Conservation (phyloP, 2,797 vertebrate genomes). For the Ceyx erithaca region DNA sequence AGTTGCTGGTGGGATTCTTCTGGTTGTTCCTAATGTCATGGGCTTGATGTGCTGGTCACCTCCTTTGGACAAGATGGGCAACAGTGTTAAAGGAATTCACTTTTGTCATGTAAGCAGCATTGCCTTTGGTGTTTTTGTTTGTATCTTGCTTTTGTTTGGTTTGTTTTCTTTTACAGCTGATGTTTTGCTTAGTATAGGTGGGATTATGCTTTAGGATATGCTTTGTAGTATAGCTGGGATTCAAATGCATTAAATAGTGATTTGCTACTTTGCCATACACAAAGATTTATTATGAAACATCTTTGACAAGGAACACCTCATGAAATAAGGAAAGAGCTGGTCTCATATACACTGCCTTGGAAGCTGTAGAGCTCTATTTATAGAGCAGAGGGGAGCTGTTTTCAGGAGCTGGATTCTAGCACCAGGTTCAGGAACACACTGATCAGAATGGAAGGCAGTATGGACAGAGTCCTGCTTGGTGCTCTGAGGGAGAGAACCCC, state of each 20-base stretch:
- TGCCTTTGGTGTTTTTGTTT: not conserved
- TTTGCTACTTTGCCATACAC: not conserved
- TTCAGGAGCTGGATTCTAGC: no score
- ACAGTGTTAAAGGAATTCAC: conserved; percentile 96
- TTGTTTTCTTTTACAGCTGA: not conserved
- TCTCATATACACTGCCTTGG: not conserved
- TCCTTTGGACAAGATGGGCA: conserved; percentile 96
- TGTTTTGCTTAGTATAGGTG: not conserved
- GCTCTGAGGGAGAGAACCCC: no score
- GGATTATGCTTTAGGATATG: no score
- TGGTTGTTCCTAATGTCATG: conserved; percentile 98
- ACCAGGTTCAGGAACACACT: no score
- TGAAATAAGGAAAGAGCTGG: not conserved
- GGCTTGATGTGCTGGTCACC: conserved; percentile 99
- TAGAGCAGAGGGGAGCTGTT: not conserved
- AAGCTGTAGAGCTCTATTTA: not conserved
- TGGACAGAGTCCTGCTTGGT: no score
- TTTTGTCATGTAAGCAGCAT: conserved; percentile 91
- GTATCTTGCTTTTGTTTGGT: not conserved
- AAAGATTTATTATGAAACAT: not conserved
- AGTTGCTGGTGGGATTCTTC: conserved; percentile 93
- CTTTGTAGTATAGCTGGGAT: not conserved
- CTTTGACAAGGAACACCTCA: not conserved
- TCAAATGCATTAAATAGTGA: not conserved
- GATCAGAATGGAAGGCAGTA: no score